Evolutionary conservation across 2,888 invertebrate species (phyloP).

Genomic region (Kuschelorhynchus macadamiae): DNA sequence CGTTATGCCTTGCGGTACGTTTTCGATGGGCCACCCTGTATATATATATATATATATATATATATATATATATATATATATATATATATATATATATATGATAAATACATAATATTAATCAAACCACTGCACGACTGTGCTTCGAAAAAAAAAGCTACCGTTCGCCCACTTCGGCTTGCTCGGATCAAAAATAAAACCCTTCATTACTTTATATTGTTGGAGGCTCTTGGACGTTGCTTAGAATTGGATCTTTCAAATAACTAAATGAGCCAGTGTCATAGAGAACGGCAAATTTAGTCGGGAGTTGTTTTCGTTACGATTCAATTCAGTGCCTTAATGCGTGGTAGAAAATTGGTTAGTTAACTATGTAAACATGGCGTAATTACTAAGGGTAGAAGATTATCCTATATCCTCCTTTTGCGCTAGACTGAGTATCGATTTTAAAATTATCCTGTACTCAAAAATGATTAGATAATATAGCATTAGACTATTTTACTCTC

Average conservation of each 20-base stretch:
- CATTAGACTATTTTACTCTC: too few relatives aligned
- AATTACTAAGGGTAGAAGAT: conserved; percentile 19
- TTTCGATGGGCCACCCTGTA: too few relatives aligned
- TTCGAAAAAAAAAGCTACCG: background rate
- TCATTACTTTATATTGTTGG: conserved; percentile 49
- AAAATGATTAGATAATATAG: too few relatives aligned
- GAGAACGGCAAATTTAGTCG: conserved; percentile 37
- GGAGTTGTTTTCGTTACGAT: conserved; percentile 15
- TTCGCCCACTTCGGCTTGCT: conserved; percentile 24
- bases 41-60: too few relatives aligned
- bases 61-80: too few relatives aligned
- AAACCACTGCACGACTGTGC: conserved; percentile 16
- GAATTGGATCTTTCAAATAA: conserved; percentile 47
- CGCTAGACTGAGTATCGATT: too few relatives aligned
- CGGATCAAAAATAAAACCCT: conserved; percentile 47
- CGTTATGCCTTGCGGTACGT: too few relatives aligned
- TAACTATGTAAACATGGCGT: conserved; percentile 21
- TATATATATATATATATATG: too few relatives aligned
- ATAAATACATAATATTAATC: background rate
- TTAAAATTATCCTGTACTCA: too few relatives aligned
- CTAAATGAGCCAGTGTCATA: conserved; percentile 36
- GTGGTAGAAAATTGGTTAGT: conserved; percentile 24
- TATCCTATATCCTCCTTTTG: too few relatives aligned
- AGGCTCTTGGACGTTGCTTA: conserved; percentile 43
- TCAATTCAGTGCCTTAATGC: conserved; percentile 14